A percentile compares a stretch with the other conserved stretches of the same genome.
Evolutionary conservation across 2,113 vertebrate genomes (phyloP).

Genomic region (Grantiella picta): DNA sequence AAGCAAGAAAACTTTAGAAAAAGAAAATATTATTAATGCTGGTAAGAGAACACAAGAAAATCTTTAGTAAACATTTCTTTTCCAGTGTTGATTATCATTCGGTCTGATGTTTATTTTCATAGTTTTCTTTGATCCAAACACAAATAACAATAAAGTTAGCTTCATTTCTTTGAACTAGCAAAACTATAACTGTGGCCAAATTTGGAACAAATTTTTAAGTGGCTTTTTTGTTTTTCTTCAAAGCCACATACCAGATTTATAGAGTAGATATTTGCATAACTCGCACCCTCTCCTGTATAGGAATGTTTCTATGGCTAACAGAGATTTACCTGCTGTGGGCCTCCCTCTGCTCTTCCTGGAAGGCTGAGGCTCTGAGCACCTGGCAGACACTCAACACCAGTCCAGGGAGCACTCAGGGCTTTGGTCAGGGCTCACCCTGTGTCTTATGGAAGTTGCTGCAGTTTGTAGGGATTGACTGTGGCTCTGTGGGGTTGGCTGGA

Average conservation of each 20-base stretch:
- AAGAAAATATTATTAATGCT: constrained; percentile 58
- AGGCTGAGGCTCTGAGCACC: neutral
- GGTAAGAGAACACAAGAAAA: constrained; percentile 51
- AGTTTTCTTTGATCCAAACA: constrained; percentile 67
- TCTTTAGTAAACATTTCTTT: constrained; percentile 65
- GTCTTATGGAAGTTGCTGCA: neutral
- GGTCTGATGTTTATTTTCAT: constrained; percentile 70
- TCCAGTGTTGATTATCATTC: constrained; percentile 64
- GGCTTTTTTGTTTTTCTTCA: constrained; percentile 11
- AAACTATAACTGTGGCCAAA: constrained; percentile 5
- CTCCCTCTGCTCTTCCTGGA: neutral
- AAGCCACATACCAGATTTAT: neutral
- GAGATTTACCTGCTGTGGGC: neutral
- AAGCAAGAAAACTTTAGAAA: constrained; percentile 28
- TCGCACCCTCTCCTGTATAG: neutral
- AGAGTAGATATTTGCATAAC: neutral
- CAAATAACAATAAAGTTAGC: constrained; percentile 60
- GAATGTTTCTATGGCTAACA: neutral
- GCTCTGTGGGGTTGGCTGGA: neutral
- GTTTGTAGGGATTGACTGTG: neutral
- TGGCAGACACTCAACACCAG: rapidly evolving
- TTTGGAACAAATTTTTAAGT: constrained; percentile 13
- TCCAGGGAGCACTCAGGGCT: neutral
- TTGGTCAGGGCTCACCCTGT: neutral
- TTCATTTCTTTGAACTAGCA: constrained; percentile 48